Conservation (phyloP, 2,888 invertebrate genomes). For the Drepana falcataria region DNA sequence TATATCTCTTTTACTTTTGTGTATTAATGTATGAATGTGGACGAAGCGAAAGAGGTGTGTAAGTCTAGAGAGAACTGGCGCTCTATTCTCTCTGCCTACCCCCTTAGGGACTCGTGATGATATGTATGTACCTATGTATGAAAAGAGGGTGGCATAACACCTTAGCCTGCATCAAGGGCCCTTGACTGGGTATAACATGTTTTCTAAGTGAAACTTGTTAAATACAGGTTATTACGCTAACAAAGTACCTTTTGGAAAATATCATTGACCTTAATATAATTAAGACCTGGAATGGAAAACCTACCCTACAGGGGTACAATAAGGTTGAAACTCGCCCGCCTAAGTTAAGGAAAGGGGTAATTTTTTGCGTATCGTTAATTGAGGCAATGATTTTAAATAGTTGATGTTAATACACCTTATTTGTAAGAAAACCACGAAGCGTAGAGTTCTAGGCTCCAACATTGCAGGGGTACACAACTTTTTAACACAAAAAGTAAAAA, state of each 20-base stretch:
- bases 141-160: no score
- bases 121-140: no score
- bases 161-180: no score
- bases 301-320: neutral
- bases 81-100: no score
- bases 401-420: constrained; percentile 48
- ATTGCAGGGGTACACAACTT: constrained; percentile 30
- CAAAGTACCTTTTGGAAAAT: constrained; percentile 10
- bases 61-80: no score
- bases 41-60: no score
- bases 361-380: constrained; percentile 40
- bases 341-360: constrained; percentile 17
- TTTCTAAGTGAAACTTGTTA: no score
- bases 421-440: constrained; percentile 53
- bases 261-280: constrained; percentile 19
- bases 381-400: constrained; percentile 48
- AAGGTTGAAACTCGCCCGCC: constrained; percentile 3
- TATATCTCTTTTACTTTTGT: no score
- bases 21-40: no score
- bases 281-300: neutral
- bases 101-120: no score
- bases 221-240: neutral
- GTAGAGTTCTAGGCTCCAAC: constrained; percentile 36
- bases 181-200: no score
- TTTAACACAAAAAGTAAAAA: constrained; percentile 1